Conservation (phyloP, 2,797 vertebrate species). For the Adrianichthys oophorus region DNA sequence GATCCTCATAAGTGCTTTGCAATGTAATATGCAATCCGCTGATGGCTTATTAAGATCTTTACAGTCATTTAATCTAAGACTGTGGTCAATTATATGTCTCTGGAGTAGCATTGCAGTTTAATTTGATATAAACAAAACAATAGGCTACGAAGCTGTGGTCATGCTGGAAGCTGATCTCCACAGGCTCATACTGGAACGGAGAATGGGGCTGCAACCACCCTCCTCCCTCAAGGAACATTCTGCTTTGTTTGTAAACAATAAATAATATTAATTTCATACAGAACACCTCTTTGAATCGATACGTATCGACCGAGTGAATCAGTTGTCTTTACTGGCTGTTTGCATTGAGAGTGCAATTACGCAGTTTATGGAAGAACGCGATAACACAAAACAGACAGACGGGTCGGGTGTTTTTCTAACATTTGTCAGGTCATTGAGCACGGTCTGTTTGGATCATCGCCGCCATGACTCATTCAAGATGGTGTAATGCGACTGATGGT, state of each 20-base stretch:
- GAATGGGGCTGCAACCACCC: slow-evolving; percentile 37
- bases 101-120: slow-evolving; percentile 75
- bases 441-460: slow-evolving; percentile 34
- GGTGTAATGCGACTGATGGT: slow-evolving; percentile 42
- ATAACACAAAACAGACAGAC: slow-evolving; percentile 46
- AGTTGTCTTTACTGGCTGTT: slow-evolving; percentile 57
- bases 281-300: slow-evolving; percentile 69
- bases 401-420: slow-evolving; percentile 52
- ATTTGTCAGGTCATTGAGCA: slow-evolving; percentile 35
- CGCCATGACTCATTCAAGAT: slow-evolving; percentile 57
- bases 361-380: slow-evolving; percentile 38
- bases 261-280: slow-evolving; percentile 78
- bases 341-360: slow-evolving; percentile 52
- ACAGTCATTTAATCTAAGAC: slow-evolving; percentile 79
- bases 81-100: slow-evolving; percentile 79
- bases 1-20: slow-evolving; percentile 74
- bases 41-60: slow-evolving; percentile 82
- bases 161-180: slow-evolving; percentile 73
- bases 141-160: slow-evolving; percentile 76
- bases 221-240: slow-evolving; percentile 54
- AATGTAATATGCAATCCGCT: slow-evolving; percentile 75
- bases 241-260: slow-evolving; percentile 73
- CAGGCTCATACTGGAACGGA: slow-evolving; percentile 55
- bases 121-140: slow-evolving; percentile 83
- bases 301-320: slow-evolving; percentile 66